A percentile compares a stretch with the other conserved stretches of the same genome.
These are phyloP conservation scores for Gopherus flavomarginatus DNA, from an alignment of 2,113 vertebrate species.

Conservation along the genomic window DNA sequence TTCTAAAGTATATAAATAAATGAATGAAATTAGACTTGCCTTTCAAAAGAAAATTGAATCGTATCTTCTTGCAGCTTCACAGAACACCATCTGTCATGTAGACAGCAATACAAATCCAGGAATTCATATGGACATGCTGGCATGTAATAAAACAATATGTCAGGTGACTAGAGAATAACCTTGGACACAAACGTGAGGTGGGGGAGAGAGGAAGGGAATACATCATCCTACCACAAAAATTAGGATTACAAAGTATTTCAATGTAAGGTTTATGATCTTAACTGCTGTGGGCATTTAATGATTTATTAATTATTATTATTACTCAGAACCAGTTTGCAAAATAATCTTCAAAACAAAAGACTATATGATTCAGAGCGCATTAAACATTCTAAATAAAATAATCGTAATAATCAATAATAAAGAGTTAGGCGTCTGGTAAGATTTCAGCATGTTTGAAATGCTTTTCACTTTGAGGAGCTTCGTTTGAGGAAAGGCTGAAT, in stretches of 20 bases:
- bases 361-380: neutral
- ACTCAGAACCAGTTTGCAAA: neutral
- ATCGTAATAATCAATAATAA: neutral
- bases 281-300: neutral
- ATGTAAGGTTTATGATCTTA: conserved; percentile 1
- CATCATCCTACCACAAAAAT: neutral
- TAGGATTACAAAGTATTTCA: neutral
- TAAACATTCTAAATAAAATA: neutral
- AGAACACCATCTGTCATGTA: conserved; percentile 80
- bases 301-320: neutral
- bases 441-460: neutral
- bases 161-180: conserved; percentile 57
- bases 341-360: neutral
- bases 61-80: conserved; percentile 66
- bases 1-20: conserved; percentile 55
- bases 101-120: conserved; percentile 71
- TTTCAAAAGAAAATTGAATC: conserved; percentile 74
- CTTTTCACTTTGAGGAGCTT: neutral
- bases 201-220: neutral
- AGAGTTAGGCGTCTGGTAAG: neutral
- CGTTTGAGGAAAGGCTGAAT: neutral
- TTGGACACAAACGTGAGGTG: conserved; percentile 35
- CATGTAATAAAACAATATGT: conserved; percentile 71
- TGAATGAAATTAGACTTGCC: conserved; percentile 34
- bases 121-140: conserved; percentile 61